phyloP scores from a whole-genome alignment of 2,797 vertebrate species.

The Pseudocheirus occidentalis region DNA sequence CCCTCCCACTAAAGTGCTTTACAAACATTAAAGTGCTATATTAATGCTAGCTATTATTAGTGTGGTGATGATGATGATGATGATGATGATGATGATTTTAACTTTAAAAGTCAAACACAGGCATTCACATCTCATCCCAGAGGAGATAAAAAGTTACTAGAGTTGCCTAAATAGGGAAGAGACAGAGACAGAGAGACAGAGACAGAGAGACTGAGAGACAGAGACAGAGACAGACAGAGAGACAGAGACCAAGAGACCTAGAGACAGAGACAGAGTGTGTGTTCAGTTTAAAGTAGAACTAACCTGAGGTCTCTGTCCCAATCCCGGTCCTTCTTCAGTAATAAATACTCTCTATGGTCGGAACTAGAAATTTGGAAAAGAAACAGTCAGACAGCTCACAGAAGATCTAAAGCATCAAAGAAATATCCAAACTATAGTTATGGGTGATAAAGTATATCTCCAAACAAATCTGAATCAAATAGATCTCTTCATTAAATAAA shows the following conservation, averaged over 20 bases:
- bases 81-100: not conserved
- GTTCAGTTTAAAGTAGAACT: not conserved
- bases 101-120: not conserved
- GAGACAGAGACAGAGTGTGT: too few species aligned
- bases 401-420: conserved; percentile 15
- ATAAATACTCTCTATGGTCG: not conserved
- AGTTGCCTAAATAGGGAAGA: not conserved
- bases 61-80: too few species aligned
- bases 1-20: too few species aligned
- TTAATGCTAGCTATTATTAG: not conserved
- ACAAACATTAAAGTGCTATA: not conserved
- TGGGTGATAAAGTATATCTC: conserved; percentile 13
- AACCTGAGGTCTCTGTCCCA: not conserved
- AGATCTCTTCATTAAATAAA: conserved; percentile 37
- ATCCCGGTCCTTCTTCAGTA: not conserved
- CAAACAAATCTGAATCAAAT: not conserved
- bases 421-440: conserved; percentile 42
- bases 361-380: conserved; percentile 42
- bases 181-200: too few species aligned
- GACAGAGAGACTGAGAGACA: too few species aligned
- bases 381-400: conserved; percentile 13
- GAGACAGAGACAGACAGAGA: too few species aligned
- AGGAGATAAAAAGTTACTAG: not conserved
- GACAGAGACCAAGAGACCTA: too few species aligned
- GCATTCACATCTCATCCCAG: not conserved